phyloP scores from a whole-genome alignment of 2,888 invertebrate genomes.

The Agrypnus murinus region DNA sequence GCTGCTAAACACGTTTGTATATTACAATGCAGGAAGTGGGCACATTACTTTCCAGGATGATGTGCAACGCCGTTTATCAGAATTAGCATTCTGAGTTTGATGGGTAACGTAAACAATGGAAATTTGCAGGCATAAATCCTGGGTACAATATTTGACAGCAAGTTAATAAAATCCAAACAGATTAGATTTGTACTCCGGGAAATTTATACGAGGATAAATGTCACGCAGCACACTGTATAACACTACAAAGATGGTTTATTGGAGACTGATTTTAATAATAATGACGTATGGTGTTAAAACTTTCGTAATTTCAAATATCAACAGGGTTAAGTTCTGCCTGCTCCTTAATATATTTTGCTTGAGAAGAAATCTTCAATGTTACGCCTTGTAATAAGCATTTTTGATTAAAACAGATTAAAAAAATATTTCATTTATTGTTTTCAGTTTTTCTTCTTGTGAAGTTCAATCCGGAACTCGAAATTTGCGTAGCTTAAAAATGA shows the following conservation, averaged over 20 bases:
- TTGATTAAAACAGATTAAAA: too few relatives aligned
- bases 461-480: too few relatives aligned
- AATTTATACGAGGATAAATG: slow-evolving; percentile 32
- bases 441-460: too few relatives aligned
- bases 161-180: slow-evolving; percentile 36
- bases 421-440: too few relatives aligned
- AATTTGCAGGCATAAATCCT: slow-evolving; percentile 26
- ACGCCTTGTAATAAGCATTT: too few relatives aligned
- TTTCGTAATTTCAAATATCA: too few relatives aligned
- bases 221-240: not conserved
- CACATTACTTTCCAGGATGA: slow-evolving; percentile 6
- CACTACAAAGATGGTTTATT: slow-evolving; percentile 20
- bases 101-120: slow-evolving; percentile 29
- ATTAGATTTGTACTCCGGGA: slow-evolving; percentile 30
- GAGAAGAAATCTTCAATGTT: too few relatives aligned
- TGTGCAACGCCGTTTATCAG: slow-evolving; percentile 30
- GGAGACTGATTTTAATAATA: not conserved
- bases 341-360: too few relatives aligned
- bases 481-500: too few relatives aligned
- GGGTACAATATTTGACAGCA: slow-evolving; percentile 33
- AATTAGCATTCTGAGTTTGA: slow-evolving; percentile 29
- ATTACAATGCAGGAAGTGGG: slow-evolving; percentile 12
- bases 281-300: not conserved
- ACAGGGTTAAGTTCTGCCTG: too few relatives aligned
- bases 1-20: slow-evolving; percentile 1